A percentile compares a stretch with the other conserved stretches of the same genome.
These are phyloP conservation scores for Ooceraea biroi DNA, from an alignment of 1,140 invertebrate species.

Conservation along the genomic window DNA sequence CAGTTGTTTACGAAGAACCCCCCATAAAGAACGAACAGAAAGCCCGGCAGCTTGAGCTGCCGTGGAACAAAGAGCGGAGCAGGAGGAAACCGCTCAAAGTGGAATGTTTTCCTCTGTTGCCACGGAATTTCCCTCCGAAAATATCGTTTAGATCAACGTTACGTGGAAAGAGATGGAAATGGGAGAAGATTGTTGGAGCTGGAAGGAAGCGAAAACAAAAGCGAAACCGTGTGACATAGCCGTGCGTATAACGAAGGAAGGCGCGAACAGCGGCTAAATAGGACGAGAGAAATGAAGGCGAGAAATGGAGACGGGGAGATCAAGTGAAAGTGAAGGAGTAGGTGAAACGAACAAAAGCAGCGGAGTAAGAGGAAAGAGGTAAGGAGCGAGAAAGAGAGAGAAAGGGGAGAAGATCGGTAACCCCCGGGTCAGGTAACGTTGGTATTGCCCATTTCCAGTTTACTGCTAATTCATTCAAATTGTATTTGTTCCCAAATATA, in stretches of 20 bases:
- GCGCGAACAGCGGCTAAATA: neutral
- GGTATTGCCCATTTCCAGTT: constrained; percentile 79
- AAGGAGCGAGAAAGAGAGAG: constrained; percentile 36
- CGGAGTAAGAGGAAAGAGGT: constrained; percentile 49
- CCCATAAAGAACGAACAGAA: constrained; percentile 32
- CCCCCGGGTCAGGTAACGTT: constrained; percentile 72
- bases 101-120: constrained; percentile 68
- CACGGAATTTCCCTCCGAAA: constrained; percentile 71
- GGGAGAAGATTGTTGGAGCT: constrained; percentile 19
- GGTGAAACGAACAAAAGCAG: neutral
- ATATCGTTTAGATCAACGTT: constrained; percentile 73
- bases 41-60: constrained; percentile 15
- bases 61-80: constrained; percentile 38
- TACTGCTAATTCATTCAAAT: constrained; percentile 86
- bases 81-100: constrained; percentile 56
- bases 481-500: constrained; percentile 84
- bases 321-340: constrained; percentile 49
- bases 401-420: constrained; percentile 46
- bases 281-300: neutral
- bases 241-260: neutral
- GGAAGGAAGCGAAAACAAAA: constrained; percentile 12
- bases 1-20: constrained; percentile 56
- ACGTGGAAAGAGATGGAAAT: constrained; percentile 26
- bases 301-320: neutral
- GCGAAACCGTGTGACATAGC: constrained; percentile 1